Evolutionary conservation across 1,140 invertebrate species (phyloP).

Genomic region (Heliconius hermathena): DNA sequence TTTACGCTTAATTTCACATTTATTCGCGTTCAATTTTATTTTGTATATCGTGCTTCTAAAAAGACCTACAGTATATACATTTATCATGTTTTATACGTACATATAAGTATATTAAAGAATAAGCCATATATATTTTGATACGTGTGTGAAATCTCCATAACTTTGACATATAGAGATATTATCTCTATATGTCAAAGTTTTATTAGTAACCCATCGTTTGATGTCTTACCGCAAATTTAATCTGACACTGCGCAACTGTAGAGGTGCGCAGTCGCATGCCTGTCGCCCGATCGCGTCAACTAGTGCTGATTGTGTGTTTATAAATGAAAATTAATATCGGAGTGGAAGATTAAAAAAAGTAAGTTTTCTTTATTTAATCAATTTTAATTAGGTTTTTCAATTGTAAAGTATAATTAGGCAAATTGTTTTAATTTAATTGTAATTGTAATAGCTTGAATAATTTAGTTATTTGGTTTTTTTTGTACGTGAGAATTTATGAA

Average conservation of each 20-base stretch:
- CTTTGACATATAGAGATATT: not conserved
- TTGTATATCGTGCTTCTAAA: too few relatives aligned
- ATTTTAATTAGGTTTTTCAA: not conserved
- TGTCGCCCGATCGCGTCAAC: not conserved
- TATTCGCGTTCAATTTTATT: too few relatives aligned
- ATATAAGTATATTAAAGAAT: not conserved
- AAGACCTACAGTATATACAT: too few relatives aligned
- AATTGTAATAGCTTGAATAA: not conserved
- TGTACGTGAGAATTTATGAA: not conserved
- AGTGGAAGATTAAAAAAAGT: conserved; percentile 10
- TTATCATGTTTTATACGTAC: not conserved
- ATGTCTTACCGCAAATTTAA: conserved; percentile 23
- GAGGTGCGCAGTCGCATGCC: conserved; percentile 26
- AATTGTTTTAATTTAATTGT: not conserved
- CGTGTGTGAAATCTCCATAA: not conserved
- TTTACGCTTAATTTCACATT: too few relatives aligned
- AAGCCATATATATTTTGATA: not conserved
- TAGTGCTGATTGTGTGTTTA: conserved; percentile 25
- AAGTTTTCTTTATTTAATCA: conserved; percentile 16
- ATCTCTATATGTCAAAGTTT: not conserved
- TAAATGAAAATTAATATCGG: conserved; percentile 22
- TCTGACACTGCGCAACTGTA: conserved; percentile 29
- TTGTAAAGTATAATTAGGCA: not conserved
- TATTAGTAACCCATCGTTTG: not conserved
- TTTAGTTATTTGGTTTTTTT: not conserved